Percentiles rank a stretch among this genome's conserved stretches.
Evolutionary conservation across 1,140 invertebrate species (phyloP).

Genomic region (Phenacoccus solenopsis): DNA sequence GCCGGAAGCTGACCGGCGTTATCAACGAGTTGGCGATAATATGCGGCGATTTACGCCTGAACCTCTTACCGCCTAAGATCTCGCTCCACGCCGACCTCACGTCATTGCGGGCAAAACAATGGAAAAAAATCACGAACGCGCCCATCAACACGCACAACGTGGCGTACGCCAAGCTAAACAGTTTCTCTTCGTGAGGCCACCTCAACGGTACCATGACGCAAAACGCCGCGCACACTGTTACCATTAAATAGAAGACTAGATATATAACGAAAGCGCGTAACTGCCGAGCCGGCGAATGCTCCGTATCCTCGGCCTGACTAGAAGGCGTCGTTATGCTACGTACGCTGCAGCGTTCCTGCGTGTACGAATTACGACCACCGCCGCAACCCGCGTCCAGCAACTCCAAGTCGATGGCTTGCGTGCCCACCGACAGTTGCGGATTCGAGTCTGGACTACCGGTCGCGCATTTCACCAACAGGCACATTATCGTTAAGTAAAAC

Average conservation of each 20-base stretch:
- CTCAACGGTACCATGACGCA: conserved; percentile 50
- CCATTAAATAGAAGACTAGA: conserved; percentile 57
- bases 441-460: conserved; percentile 49
- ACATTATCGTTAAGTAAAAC: conserved; percentile 56
- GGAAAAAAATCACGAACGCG: conserved; percentile 73
- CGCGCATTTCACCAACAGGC: conserved; percentile 61
- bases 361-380: conserved; percentile 20
- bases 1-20: conserved; percentile 17
- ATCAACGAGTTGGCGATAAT: neutral
- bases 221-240: conserved; percentile 59
- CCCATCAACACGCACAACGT: conserved; percentile 55
- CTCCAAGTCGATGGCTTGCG: conserved; percentile 51
- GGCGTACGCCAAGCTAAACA: conserved; percentile 65
- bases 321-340: conserved; percentile 46
- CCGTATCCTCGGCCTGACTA: conserved; percentile 64
- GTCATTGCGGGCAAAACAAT: conserved; percentile 69
- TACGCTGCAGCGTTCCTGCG: conserved; percentile 43
- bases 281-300: conserved; percentile 67
- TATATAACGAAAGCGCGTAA: conserved; percentile 64
- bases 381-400: conserved; percentile 50
- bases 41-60: neutral
- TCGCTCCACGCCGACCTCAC: conserved; percentile 57
- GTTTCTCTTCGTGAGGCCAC: conserved; percentile 53
- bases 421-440: conserved; percentile 61
- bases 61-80: conserved; percentile 37